These are phyloP conservation scores for Mycalesis mineus DNA, from an alignment of 2,888 invertebrate genomes.

Conservation along the genomic window DNA sequence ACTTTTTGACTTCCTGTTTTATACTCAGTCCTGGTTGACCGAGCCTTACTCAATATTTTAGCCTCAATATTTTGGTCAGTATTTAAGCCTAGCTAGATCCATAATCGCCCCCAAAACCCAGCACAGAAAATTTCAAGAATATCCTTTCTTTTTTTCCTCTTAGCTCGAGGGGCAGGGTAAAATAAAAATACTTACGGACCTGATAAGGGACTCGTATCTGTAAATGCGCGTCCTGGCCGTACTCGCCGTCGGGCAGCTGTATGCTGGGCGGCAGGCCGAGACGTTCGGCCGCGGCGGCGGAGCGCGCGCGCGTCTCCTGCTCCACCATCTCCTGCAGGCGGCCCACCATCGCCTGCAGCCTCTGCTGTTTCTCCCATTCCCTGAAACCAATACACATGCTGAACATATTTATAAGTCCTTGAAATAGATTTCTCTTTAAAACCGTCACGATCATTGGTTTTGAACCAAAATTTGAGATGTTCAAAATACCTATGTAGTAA, in stretches of 20 bases:
- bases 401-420: neutral
- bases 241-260: conserved; percentile 82
- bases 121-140: too few species aligned
- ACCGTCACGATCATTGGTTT: too few species aligned
- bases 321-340: conserved; percentile 75
- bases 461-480: too few species aligned
- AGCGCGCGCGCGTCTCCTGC: conserved; percentile 71
- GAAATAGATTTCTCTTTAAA: neutral
- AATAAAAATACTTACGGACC: conserved; percentile 55
- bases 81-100: too few species aligned
- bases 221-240: conserved; percentile 79
- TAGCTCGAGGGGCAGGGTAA: neutral
- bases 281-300: conserved; percentile 70
- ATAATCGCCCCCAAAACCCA: too few species aligned
- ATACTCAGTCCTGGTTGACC: too few species aligned
- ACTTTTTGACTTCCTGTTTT: too few species aligned
- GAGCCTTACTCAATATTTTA: too few species aligned
- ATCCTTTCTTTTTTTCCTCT: too few species aligned
- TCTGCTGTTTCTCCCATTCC: conserved; percentile 82
- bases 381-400: conserved; percentile 50
- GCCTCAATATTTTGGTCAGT: too few species aligned
- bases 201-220: conserved; percentile 82
- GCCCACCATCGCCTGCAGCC: conserved; percentile 76
- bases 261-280: conserved; percentile 81
- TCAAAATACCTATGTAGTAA: too few species aligned